These are phyloP conservation scores for Yponomeuta plumbellus DNA, from an alignment of 2,888 invertebrate genomes.

Conservation along the genomic window DNA sequence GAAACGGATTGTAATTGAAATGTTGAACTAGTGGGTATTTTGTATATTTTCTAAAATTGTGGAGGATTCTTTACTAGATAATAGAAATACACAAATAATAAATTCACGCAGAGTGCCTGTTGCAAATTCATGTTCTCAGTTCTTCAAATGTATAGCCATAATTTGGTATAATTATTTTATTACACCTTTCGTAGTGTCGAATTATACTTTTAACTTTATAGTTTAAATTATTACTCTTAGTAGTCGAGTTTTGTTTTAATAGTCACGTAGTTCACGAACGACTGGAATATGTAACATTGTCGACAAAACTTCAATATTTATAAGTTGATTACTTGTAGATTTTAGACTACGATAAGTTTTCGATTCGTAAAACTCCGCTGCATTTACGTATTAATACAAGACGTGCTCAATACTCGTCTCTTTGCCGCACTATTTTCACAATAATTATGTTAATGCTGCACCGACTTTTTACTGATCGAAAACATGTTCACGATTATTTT, in stretches of 20 bases:
- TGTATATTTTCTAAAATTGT: conserved; percentile 54
- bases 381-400: conserved; percentile 1
- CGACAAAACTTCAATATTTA: conserved; percentile 2
- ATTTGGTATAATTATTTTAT: conserved; percentile 59
- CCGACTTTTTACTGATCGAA: conserved; percentile 7
- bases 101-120: conserved; percentile 75
- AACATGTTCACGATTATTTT: conserved; percentile 9
- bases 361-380: conserved; percentile 15
- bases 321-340: conserved; percentile 14
- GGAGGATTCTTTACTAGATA: conserved; percentile 48
- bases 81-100: conserved; percentile 51
- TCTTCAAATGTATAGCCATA: conserved; percentile 66
- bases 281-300: conserved; percentile 5
- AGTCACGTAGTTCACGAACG: conserved; percentile 14
- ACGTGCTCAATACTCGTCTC: neutral
- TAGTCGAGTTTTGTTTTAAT: conserved; percentile 14
- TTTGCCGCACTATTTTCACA: neutral
- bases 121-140: conserved; percentile 56
- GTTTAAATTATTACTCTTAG: conserved; percentile 50
- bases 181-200: conserved; percentile 59
- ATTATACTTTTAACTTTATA: conserved; percentile 62
- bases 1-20: conserved; percentile 19
- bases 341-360: conserved; percentile 12
- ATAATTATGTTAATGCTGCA: conserved; percentile 2
- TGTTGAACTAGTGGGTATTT: conserved; percentile 40